Evolutionary conservation across 2,888 invertebrate genomes (phyloP).

Genomic region (Patella pellucida): DNA sequence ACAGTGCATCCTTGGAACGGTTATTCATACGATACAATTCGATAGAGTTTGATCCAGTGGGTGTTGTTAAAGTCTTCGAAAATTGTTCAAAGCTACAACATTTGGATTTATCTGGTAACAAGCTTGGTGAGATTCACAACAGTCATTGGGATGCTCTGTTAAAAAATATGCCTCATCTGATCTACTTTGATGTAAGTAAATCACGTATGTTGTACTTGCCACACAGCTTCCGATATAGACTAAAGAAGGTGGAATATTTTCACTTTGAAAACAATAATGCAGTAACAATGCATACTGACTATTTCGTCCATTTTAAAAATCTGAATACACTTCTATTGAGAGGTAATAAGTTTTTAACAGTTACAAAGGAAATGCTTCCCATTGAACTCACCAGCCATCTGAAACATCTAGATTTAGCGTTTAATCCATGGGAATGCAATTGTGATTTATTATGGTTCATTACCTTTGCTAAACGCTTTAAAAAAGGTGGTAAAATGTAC

Average conservation of each 20-base stretch:
- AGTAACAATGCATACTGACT: neutral
- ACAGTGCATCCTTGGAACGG: neutral
- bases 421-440: neutral
- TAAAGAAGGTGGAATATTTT: neutral
- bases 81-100: neutral
- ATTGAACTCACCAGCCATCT: neutral
- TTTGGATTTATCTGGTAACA: neutral
- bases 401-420: neutral
- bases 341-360: neutral
- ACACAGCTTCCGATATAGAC: neutral
- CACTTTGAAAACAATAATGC: neutral
- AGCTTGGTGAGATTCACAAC: neutral
- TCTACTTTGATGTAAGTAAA: neutral
- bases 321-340: neutral
- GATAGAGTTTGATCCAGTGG: neutral
- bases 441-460: neutral
- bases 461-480: neutral
- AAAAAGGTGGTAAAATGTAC: neutral
- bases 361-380: neutral
- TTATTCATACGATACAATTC: neutral
- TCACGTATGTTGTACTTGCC: neutral
- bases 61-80: neutral
- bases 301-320: neutral
- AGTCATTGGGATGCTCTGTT: neutral
- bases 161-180: neutral